A percentile compares a stretch with the other conserved stretches of the same genome.
Evolutionary conservation across 2,888 invertebrate genomes (phyloP).

Genomic region (Drosophila atripex): DNA sequence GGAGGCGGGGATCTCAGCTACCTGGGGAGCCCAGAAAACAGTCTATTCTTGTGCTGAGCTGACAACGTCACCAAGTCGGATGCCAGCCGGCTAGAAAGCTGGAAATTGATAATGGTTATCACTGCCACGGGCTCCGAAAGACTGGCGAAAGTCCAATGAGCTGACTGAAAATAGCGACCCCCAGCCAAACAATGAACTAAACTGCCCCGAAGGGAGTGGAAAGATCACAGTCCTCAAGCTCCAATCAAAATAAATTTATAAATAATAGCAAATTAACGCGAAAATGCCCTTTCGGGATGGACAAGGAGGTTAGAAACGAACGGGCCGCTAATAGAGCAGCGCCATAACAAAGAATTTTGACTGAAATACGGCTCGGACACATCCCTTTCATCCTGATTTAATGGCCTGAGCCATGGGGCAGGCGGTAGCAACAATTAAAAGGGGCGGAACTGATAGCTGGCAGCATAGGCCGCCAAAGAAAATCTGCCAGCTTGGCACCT

Average conservation of each 20-base stretch:
- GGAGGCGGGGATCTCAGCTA: background rate
- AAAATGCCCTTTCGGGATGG: constrained; percentile 10
- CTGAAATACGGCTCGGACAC: background rate
- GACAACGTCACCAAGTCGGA: constrained; percentile 37
- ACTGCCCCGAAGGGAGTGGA: background rate
- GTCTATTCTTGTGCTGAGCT: constrained; percentile 2
- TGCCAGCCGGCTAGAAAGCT: constrained; percentile 4
- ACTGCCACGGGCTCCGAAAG: background rate
- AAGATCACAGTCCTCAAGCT: background rate
- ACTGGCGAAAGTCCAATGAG: constrained; percentile 21
- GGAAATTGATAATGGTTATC: constrained; percentile 20
- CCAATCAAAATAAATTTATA: constrained; percentile 6
- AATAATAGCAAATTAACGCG: background rate
- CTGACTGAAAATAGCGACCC: constrained; percentile 18
- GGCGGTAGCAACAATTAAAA: constrained; percentile 16
- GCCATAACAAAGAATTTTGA: background rate
- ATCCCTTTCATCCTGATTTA: background rate
- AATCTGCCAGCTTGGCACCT: constrained; percentile 84
- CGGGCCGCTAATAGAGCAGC: constrained; percentile 1
- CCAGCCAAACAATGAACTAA: background rate
- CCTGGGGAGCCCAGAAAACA: background rate
- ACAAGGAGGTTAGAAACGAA: constrained; percentile 72
- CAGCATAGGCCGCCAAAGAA: constrained; percentile 50
- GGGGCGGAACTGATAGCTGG: constrained; percentile 35
- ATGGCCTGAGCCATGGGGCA: background rate